phyloP scores from a whole-genome alignment of 2,888 invertebrate genomes.

The Endomychus coccineus region DNA sequence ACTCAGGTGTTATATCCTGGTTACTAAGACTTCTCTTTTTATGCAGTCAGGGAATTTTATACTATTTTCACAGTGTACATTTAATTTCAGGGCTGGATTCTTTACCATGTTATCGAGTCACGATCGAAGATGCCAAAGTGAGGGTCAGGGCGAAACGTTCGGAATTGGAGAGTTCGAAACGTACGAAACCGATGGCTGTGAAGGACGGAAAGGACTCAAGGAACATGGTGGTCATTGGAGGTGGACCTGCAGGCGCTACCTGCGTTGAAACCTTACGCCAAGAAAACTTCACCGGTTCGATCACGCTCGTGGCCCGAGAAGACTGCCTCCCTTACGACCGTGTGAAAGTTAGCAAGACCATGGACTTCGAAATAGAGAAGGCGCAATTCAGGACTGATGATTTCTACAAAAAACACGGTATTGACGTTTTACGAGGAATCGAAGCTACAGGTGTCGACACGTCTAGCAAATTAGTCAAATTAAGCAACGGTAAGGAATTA shows the following conservation, averaged over 20 bases:
- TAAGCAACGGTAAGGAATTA: slow-evolving; percentile 61
- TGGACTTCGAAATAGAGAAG: slow-evolving; percentile 61
- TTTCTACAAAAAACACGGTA: slow-evolving; percentile 70
- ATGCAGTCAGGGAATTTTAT: too few relatives aligned
- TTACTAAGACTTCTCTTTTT: too few relatives aligned
- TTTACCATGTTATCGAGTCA: slow-evolving; percentile 79
- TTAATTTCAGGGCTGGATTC: slow-evolving; percentile 93
- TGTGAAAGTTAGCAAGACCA: slow-evolving; percentile 80
- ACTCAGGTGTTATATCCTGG: too few relatives aligned
- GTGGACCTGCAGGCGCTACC: slow-evolving; percentile 78
- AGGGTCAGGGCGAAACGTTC: slow-evolving; percentile 59
- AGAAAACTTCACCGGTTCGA: slow-evolving; percentile 49
- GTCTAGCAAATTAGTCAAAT: slow-evolving; percentile 52
- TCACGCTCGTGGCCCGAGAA: slow-evolving; percentile 78
- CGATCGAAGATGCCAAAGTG: slow-evolving; percentile 59
- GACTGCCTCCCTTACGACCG: slow-evolving; percentile 83
- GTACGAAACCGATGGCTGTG: slow-evolving; percentile 56
- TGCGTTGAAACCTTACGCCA: slow-evolving; percentile 89
- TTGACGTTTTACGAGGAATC: slow-evolving; percentile 65
- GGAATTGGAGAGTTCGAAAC: slow-evolving; percentile 54
- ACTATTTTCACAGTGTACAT: too few relatives aligned
- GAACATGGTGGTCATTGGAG: slow-evolving; percentile 70
- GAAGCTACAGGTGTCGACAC: slow-evolving; percentile 64
- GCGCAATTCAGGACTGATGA: slow-evolving; percentile 61
- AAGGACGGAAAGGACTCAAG: slow-evolving; percentile 44